phyloP scores from a whole-genome alignment of 2,888 invertebrate species.

The Hydriomena furcata region DNA sequence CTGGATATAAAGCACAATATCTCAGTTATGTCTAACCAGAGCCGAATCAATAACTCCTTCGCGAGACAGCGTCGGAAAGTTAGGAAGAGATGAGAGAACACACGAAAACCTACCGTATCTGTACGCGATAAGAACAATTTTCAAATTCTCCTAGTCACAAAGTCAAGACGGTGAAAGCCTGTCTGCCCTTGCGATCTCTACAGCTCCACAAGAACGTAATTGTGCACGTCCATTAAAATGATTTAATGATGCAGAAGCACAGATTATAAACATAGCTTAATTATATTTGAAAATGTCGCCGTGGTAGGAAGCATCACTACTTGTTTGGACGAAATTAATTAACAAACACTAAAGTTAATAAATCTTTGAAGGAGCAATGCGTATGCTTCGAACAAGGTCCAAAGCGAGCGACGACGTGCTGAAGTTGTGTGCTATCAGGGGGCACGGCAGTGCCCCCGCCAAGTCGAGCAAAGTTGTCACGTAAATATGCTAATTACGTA shows the following conservation, averaged over 20 bases:
- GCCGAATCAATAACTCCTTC: constrained; percentile 66
- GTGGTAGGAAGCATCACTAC: no score
- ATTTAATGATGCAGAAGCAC: constrained; percentile 62
- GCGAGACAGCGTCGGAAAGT: constrained; percentile 61
- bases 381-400: no score
- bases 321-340: no score
- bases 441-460: no score
- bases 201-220: constrained; percentile 68
- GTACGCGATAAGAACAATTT: constrained; percentile 51
- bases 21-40: constrained; percentile 50
- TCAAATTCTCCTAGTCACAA: constrained; percentile 46
- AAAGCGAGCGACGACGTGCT: no score
- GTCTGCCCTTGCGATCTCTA: constrained; percentile 76
- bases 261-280: constrained; percentile 45
- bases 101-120: constrained; percentile 59
- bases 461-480: no score
- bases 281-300: constrained; percentile 13
- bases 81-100: constrained; percentile 49
- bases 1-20: constrained; percentile 48
- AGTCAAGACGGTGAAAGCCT: constrained; percentile 75
- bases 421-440: no score
- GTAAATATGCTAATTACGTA: no score
- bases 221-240: constrained; percentile 66
- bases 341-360: no score
- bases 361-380: no score